phyloP scores from a whole-genome alignment of 2,888 invertebrate genomes.

The Sycophila texana region DNA sequence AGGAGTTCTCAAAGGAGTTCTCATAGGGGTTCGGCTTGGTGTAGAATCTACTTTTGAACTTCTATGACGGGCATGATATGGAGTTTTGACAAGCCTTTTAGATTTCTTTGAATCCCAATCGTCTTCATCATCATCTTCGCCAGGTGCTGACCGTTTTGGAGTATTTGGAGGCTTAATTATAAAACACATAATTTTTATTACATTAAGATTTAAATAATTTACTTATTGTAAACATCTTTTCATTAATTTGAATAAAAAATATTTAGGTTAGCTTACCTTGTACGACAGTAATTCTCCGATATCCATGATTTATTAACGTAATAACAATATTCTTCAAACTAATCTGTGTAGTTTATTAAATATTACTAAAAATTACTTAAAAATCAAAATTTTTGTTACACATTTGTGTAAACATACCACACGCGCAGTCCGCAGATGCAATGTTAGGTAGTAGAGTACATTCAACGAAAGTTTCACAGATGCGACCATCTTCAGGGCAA shows the following conservation, averaged over 20 bases:
- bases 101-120: slow-evolving; percentile 79
- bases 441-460: too few species aligned
- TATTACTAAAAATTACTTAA: neutral
- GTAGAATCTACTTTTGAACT: slow-evolving; percentile 28
- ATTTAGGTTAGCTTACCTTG: slow-evolving; percentile 66
- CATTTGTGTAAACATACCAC: too few species aligned
- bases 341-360: neutral
- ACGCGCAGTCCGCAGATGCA: too few species aligned
- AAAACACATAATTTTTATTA: slow-evolving; percentile 5
- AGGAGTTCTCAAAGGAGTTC: slow-evolving; percentile 49
- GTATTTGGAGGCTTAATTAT: slow-evolving; percentile 86
- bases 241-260: neutral
- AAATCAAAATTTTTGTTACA: neutral
- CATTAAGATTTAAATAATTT: slow-evolving; percentile 25
- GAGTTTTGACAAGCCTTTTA: slow-evolving; percentile 76
- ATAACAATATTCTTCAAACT: neutral
- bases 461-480: too few species aligned
- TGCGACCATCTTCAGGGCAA: too few species aligned
- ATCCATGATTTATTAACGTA: slow-evolving; percentile 68
- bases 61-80: slow-evolving; percentile 74
- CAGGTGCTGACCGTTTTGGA: slow-evolving; percentile 83
- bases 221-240: slow-evolving; percentile 1
- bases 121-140: slow-evolving; percentile 82
- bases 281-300: slow-evolving; percentile 76
- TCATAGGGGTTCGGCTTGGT: slow-evolving; percentile 27